phyloP scores from a whole-genome alignment of 2,888 invertebrate species.

The Schrankia costaestrigalis region DNA sequence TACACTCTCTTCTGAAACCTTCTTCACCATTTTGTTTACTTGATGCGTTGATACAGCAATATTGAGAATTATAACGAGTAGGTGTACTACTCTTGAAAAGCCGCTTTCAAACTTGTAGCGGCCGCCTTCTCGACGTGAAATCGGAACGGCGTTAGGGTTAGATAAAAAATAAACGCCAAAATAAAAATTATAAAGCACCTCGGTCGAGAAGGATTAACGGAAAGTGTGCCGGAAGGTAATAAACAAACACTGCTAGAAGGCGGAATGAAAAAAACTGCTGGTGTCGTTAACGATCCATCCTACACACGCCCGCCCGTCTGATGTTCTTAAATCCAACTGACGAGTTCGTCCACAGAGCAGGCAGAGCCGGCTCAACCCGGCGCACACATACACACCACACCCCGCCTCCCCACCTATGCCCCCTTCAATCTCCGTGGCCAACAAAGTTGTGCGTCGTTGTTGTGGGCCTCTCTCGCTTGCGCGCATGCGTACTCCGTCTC shows the following conservation, averaged over 20 bases:
- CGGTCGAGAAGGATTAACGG: constrained; percentile 74
- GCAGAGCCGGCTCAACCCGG: constrained; percentile 46
- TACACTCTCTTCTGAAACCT: constrained; percentile 80
- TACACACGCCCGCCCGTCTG: constrained; percentile 79
- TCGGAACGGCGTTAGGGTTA: constrained; percentile 69
- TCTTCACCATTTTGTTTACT: constrained; percentile 77
- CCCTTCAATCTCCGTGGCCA: constrained; percentile 39
- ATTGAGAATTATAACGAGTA: constrained; percentile 68
- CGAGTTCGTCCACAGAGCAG: constrained; percentile 39
- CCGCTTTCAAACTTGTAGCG: constrained; percentile 79
- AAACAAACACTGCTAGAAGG: constrained; percentile 79
- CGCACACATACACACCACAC: constrained; percentile 42
- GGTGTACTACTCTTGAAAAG: constrained; percentile 76
- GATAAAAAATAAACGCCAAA: constrained; percentile 63
- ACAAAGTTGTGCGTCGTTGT: constrained; percentile 48
- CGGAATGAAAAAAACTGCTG: constrained; percentile 82
- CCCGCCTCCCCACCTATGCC: constrained; percentile 26
- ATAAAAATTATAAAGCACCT: constrained; percentile 67
- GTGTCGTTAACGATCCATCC: constrained; percentile 79
- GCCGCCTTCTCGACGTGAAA: constrained; percentile 78
- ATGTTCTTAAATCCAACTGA: constrained; percentile 81
- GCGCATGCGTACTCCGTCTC: constrained; percentile 72
- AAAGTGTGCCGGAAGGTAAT: constrained; percentile 73
- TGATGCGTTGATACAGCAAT: constrained; percentile 68
- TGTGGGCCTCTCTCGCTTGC: constrained; percentile 59